A percentile compares a stretch with the other conserved stretches of the same genome.
These are phyloP conservation scores for Pediacus dermestoides DNA, from an alignment of 2,888 invertebrate species.

Conservation along the genomic window DNA sequence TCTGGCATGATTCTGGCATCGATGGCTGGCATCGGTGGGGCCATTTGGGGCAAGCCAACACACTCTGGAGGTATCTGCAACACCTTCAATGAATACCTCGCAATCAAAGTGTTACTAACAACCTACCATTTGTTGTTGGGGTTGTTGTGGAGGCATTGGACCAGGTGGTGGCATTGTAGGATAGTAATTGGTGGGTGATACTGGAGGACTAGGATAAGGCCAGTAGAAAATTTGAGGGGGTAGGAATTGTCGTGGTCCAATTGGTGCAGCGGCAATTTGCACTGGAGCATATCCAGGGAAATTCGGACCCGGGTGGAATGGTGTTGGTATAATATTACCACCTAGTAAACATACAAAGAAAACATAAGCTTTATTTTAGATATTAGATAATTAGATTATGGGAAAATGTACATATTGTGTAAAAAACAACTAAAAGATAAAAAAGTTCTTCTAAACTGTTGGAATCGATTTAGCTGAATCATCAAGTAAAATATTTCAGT, in stretches of 20 bases:
- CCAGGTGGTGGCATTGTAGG: slow-evolving; percentile 56
- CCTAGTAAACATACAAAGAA: slow-evolving; percentile 47
- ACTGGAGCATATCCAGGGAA: slow-evolving; percentile 46
- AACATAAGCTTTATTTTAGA: slow-evolving; percentile 4
- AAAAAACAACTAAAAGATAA: not conserved
- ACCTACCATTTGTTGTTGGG: slow-evolving; percentile 42
- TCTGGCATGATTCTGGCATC: slow-evolving; percentile 41
- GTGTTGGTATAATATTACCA: slow-evolving; percentile 58
- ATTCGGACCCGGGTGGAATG: slow-evolving; percentile 43
- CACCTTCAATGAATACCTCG: slow-evolving; percentile 9
- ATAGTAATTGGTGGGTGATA: slow-evolving; percentile 86
- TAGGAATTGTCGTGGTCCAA: slow-evolving; percentile 50
- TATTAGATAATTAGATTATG: not conserved
- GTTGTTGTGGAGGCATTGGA: slow-evolving; percentile 34
- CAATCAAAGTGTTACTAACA: slow-evolving; percentile 4
- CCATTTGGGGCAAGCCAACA: slow-evolving; percentile 39
- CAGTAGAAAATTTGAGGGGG: slow-evolving; percentile 73
- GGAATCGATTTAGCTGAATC: no score
- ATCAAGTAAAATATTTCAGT: no score
- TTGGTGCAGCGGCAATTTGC: slow-evolving; percentile 46
- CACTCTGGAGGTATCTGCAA: slow-evolving; percentile 48
- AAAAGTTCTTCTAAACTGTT: no score
- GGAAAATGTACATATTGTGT: not conserved
- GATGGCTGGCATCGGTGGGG: slow-evolving; percentile 35
- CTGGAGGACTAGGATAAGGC: slow-evolving; percentile 93